phyloP scores from a whole-genome alignment of 2,888 invertebrate species.

The Andrena bucephala region DNA sequence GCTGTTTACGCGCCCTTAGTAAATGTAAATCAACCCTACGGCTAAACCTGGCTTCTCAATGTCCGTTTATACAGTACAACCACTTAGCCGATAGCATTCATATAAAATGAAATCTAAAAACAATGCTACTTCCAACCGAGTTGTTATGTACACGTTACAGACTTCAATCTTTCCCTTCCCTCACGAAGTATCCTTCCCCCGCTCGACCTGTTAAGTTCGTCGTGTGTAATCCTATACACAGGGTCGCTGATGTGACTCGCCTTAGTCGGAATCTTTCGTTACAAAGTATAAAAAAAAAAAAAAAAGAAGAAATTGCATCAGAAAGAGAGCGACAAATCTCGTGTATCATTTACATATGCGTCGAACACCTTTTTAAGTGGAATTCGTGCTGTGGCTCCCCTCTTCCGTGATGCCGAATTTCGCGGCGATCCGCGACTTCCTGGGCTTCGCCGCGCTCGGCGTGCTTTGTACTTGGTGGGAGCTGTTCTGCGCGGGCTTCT shows the following conservation, averaged over 20 bases:
- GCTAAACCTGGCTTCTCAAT: conserved; percentile 12
- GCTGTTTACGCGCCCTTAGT: not conserved
- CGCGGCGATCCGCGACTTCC: conserved; percentile 83
- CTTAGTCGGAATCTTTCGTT: conserved; percentile 46
- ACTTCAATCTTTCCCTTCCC: conserved; percentile 6
- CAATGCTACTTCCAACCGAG: conserved; percentile 53
- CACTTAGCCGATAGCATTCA: conserved; percentile 12
- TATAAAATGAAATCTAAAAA: conserved; percentile 39
- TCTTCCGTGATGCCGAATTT: conserved; percentile 78
- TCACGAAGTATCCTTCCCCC: no score
- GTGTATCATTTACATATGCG: conserved; percentile 12
- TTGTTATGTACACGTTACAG: conserved; percentile 38
- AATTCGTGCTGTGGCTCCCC: conserved; percentile 63
- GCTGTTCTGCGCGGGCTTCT: conserved; percentile 58
- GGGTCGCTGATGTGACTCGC: not conserved
- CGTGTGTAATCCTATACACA: not conserved
- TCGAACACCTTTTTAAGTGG: conserved; percentile 17
- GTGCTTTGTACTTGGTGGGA: conserved; percentile 68
- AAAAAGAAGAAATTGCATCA: conserved; percentile 2
- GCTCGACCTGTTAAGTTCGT: not conserved
- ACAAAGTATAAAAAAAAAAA: conserved; percentile 44
- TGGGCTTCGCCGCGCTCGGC: conserved; percentile 75
- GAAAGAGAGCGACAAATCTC: not conserved
- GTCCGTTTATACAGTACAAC: conserved; percentile 12
- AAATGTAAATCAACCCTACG: conserved; percentile 5